A percentile compares a stretch with the other conserved stretches of the same genome.
Evolutionary conservation across 30 jellyfish, hydroid and myxozoan genomes (phyloP).

Genomic region (Nemopilema nomurai): DNA sequence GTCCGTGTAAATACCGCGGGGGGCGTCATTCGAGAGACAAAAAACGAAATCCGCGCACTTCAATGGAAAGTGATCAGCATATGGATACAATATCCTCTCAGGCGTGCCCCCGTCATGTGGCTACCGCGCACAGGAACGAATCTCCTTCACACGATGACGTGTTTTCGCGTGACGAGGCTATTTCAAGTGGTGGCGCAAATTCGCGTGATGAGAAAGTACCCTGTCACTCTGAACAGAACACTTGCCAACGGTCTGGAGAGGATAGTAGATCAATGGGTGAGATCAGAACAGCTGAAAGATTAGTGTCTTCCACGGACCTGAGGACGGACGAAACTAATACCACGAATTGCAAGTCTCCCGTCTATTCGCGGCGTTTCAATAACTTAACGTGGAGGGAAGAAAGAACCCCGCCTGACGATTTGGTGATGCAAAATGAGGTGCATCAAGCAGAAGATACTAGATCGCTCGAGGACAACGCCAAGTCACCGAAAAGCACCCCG

Average conservation of each 20-base stretch:
- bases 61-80: not conserved
- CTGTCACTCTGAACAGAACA: not conserved
- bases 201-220: conserved; percentile 12
- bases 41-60: not conserved
- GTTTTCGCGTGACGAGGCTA: conserved; percentile 19
- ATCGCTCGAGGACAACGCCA: conserved; percentile 12
- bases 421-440: not conserved
- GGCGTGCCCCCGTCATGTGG: not conserved
- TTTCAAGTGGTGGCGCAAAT: conserved; percentile 17
- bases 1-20: conserved; percentile 54
- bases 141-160: conserved; percentile 3
- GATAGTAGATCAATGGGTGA: conserved; percentile 23
- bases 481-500: conserved; percentile 14
- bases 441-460: not conserved
- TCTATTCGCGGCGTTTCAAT: not conserved
- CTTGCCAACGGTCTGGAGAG: not conserved
- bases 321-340: not conserved
- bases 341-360: not conserved
- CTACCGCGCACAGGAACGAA: conserved; percentile 2
- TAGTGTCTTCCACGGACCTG: not conserved
- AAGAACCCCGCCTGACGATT: not conserved
- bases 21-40: conserved; percentile 24
- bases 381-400: conserved; percentile 23
- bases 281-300: conserved; percentile 23
- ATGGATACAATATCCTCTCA: not conserved